Percentiles rank a stretch among this genome's conserved stretches.
Conservation (phyloP, 2,797 vertebrate species). For the Oryzias dopingdopingensis region DNA sequence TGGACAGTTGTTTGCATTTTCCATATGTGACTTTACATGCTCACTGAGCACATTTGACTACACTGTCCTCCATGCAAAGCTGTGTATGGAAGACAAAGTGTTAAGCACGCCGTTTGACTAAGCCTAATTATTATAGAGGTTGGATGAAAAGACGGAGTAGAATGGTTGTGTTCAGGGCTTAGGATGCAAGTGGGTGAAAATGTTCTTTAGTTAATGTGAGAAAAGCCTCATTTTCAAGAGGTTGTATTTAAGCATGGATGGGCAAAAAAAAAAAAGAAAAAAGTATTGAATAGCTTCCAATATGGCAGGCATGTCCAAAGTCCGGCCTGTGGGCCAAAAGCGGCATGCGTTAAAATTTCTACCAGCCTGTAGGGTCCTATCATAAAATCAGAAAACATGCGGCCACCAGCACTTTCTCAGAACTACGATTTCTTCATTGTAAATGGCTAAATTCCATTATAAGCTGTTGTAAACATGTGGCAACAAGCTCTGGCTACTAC, state of each 20-base stretch:
- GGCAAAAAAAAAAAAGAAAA: slow-evolving; percentile 22
- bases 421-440: no score
- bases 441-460: no score
- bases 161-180: slow-evolving; percentile 5
- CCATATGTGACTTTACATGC: slow-evolving; percentile 9
- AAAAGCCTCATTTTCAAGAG: slow-evolving; percentile 30
- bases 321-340: no score
- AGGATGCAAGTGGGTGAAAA: slow-evolving; percentile 32
- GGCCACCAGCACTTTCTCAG: no score
- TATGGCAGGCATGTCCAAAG: background rate
- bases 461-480: no score
- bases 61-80: background rate
- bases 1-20: slow-evolving; percentile 34
- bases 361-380: no score
- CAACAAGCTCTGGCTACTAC: no score
- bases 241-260: slow-evolving; percentile 3
- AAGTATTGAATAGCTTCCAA: slow-evolving; percentile 31
- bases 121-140: no score
- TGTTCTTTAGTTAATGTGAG: slow-evolving; percentile 28
- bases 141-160: background rate
- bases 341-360: no score
- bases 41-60: slow-evolving; percentile 23
- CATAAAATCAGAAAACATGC: no score
- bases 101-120: background rate
- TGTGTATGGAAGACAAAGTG: background rate